Evolutionary conservation across 2,797 vertebrate species (phyloP).

Genomic region (Corythornis leucogaster): DNA sequence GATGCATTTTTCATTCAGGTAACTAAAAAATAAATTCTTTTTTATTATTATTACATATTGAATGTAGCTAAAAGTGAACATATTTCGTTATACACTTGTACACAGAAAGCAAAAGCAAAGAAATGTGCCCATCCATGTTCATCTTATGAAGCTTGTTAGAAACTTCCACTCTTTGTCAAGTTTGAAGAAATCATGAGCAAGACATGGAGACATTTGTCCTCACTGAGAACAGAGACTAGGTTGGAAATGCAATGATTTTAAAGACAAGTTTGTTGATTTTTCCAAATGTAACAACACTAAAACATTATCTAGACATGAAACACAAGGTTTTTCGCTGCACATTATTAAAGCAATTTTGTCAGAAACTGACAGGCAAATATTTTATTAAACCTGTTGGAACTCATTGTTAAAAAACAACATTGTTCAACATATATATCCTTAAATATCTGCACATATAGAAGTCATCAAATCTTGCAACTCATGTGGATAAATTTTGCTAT

Average conservation of each 20-base stretch:
- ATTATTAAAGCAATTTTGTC: slow-evolving; percentile 37
- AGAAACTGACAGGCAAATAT: slow-evolving; percentile 30
- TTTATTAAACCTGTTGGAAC: slow-evolving; percentile 47
- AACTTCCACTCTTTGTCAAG: neutral
- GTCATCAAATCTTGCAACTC: neutral
- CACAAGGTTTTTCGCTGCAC: neutral
- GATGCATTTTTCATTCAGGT: slow-evolving; percentile 25
- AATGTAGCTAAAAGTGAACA: slow-evolving; percentile 17
- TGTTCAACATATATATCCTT: slow-evolving; percentile 29
- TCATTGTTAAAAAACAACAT: slow-evolving; percentile 47
- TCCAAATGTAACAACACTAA: slow-evolving; percentile 6
- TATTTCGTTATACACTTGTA: slow-evolving; percentile 3
- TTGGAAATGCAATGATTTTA: neutral
- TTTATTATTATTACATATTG: slow-evolving; percentile 10
- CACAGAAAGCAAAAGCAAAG: slow-evolving; percentile 17
- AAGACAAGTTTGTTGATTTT: neutral
- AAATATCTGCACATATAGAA: slow-evolving; percentile 20
- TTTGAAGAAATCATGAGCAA: no score
- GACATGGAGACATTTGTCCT: neutral
- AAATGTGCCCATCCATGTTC: neutral
- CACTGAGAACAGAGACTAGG: neutral
- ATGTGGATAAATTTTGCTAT: slow-evolving; percentile 35
- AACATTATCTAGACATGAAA: slow-evolving; percentile 8
- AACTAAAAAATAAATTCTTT: slow-evolving; percentile 33
- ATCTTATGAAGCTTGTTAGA: neutral